Base-by-base conservation (phyloP, 2,113 vertebrate species). In the Anarrhichthys ocellatus region DNA sequence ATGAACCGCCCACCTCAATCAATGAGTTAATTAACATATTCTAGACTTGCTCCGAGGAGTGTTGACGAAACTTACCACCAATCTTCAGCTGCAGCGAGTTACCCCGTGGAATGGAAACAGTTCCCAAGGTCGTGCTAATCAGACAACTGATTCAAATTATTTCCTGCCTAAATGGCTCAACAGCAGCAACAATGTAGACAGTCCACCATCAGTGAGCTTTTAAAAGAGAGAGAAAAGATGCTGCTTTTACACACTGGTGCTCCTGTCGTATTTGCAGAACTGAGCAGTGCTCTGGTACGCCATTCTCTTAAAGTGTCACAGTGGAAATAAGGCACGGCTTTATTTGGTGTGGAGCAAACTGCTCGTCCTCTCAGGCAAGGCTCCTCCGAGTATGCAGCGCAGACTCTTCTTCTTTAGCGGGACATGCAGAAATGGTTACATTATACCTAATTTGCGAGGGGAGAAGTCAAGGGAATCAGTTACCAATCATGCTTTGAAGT, bases 11-110 rank as follows among this genome's bases (percentile, higher is more conserved):
- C 90, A 93, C 92, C 89, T 92, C 91, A 92, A 93, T 92, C 92
- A 93, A 93, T 92, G 88, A 87, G 83, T 90, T 90, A 88, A 93
- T 93, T 93, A 93, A 87, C 92, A 93, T 92, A 92, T 90, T 89
- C 87, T 81, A 80, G 83, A 85, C 80, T 88, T 27, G 89, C 90
- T 90, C 80, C 18, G 27, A 91, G 90, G 87, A 88, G 83, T 85
- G 89, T 91, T 93, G 90, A 92, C 80, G 85, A 92, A 92, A 93
- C 73, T 73, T 87, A 91, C 87, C 86, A 87, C 86, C 84, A 83
- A 77, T 87, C 86, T 91, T 84, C 68, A 42, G 74, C 85, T 78
- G 74, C 82, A 91, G 88, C 72, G 83, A n/a, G 81, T 84, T 86
- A 80, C 83, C 87, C 90, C 66, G 88, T 67, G 88, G 87, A 91